Base-by-base conservation (phyloP, 2,888 invertebrate genomes). In the Microctonus aethiopoides region DNA sequence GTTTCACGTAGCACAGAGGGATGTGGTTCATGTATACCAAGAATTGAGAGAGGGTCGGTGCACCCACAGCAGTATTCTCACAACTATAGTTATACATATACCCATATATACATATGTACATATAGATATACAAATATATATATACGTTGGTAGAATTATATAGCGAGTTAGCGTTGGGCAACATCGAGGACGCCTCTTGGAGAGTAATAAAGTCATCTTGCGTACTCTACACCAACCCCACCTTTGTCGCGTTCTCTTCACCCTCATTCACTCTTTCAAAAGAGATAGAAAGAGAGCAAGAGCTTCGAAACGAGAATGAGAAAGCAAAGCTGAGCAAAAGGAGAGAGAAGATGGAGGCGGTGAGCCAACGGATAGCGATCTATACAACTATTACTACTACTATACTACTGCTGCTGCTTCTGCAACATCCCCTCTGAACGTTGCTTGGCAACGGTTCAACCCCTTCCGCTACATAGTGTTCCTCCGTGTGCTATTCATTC, bases 121-220 rank as follows among this genome's bases (percentile, higher is more conserved):
- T n/a, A n/a, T n/a, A n/a, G n/a, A n/a, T n/a, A n/a, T n/a, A n/a
- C n/a, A n/a, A n/a, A n/a, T n/a, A n/a, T n/a, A n/a, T n/a, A n/a
- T n/a, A n/a, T n/a, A n/a, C n/a, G n/a, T n/a, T n/a, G n/a, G n/a
- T n/a, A n/a, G n/a, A n/a, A n/a, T n/a, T n/a, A 39, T 39, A 39
- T 62, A 57, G 29, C 57, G 57, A 57, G 57, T 57, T 57, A 57
- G 29, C 57, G 57, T 61, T 39, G 16, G 29, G 36, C 22, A 70
- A 68, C 59, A 62, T 73, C 61, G 46, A 41, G 54, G 41, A 78
- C 78, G 80, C 78, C 79, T 80, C 81, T 78, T 75, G 77, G 78
- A 79, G 82, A 82, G 84, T 83, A 85, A 85, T 84, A 85, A 85
- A 85, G 86, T 86, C 86, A 86, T 86, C 86, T 86, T 86, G 85